These are phyloP conservation scores for Apotomis capreana DNA, from an alignment of 2,888 invertebrate species.

Conservation along the genomic window DNA sequence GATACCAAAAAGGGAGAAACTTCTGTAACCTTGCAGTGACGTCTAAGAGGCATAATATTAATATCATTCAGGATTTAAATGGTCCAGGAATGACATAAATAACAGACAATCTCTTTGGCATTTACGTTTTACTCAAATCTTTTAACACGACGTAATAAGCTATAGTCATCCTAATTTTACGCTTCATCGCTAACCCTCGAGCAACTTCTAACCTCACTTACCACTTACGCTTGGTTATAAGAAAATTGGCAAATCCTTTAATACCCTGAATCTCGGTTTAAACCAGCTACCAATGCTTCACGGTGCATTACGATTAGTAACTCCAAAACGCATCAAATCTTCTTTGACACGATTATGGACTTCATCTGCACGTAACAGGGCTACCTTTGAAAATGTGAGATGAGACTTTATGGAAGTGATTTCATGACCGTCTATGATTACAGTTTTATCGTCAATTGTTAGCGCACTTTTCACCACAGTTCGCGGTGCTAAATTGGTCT, in stretches of 20 bases:
- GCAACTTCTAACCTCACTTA: conserved; percentile 25
- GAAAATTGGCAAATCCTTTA: conserved; percentile 28
- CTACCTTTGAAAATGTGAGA: not conserved
- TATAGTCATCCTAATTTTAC: conserved; percentile 28
- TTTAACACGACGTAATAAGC: not conserved
- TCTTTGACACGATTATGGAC: not conserved
- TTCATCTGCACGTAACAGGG: not conserved
- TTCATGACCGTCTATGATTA: conserved; percentile 46
- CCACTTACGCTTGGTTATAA: conserved; percentile 11
- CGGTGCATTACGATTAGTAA: conserved; percentile 23
- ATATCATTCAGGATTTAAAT: no score
- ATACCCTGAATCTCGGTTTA: not conserved
- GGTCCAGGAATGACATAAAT: no score
- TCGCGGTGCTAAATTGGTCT: conserved; percentile 59
- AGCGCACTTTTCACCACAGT: conserved; percentile 64
- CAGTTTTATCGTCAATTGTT: conserved; percentile 48
- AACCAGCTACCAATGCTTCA: conserved; percentile 37
- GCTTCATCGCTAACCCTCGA: conserved; percentile 21
- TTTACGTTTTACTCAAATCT: not conserved
- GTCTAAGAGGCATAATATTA: no score
- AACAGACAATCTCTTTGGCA: no score
- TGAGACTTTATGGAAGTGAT: not conserved
- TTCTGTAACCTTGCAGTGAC: no score
- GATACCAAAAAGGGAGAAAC: no score
- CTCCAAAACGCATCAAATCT: not conserved